These are phyloP conservation scores for Sycophaga agraensis DNA, from an alignment of 1,140 invertebrate genomes.

Conservation along the genomic window DNA sequence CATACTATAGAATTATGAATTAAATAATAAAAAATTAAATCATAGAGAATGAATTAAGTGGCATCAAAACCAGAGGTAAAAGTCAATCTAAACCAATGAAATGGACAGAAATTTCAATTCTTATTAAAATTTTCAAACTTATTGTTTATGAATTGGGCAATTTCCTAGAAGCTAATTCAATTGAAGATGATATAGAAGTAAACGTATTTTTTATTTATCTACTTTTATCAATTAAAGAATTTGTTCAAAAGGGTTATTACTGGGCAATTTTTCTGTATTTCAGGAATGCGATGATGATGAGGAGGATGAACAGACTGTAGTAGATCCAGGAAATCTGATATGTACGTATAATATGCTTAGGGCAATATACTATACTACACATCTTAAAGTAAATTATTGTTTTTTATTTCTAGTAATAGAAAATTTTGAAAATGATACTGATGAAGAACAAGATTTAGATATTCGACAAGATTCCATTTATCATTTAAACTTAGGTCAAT, in stretches of 20 bases:
- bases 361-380: too few relatives aligned
- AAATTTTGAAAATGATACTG: conserved; percentile 45
- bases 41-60: conserved; percentile 43
- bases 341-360: too few relatives aligned
- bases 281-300: conserved; percentile 53
- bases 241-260: too few relatives aligned
- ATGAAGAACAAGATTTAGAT: conserved; percentile 61
- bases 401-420: conserved; percentile 39
- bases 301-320: conserved; percentile 43
- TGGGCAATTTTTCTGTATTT: too few relatives aligned
- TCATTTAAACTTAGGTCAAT: conserved; percentile 62
- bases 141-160: conserved; percentile 59
- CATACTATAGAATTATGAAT: too few relatives aligned
- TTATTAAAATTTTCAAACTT: conserved; percentile 63
- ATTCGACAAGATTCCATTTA: conserved; percentile 64
- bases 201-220: not conserved
- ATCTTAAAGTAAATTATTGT: too few relatives aligned
- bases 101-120: conserved; percentile 58
- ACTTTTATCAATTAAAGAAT: too few relatives aligned
- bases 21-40: not conserved
- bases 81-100: conserved; percentile 46
- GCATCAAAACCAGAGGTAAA: conserved; percentile 56
- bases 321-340: conserved; percentile 46
- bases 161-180: conserved; percentile 51
- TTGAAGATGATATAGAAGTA: conserved; percentile 40